These are phyloP conservation scores for Notodonta ziczac DNA, from an alignment of 2,888 invertebrate species.

Conservation along the genomic window DNA sequence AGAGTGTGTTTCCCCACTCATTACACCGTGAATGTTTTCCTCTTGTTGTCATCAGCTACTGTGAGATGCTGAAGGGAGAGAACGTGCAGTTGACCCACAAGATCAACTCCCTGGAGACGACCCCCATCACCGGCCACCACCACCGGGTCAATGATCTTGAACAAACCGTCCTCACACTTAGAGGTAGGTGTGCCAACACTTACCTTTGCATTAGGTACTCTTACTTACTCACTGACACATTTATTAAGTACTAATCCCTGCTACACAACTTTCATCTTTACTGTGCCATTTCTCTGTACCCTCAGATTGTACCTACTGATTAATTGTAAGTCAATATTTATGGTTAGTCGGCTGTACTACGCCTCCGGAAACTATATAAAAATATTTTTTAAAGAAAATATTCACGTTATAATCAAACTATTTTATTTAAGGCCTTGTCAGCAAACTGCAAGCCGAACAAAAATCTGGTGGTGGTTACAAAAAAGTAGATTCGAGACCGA, in stretches of 20 bases:
- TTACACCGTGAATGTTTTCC: neutral
- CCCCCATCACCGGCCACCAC: slow-evolving; percentile 55
- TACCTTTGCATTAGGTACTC: neutral
- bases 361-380: too few species aligned
- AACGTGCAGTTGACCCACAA: slow-evolving; percentile 78
- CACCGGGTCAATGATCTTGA: slow-evolving; percentile 78
- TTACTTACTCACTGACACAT: neutral
- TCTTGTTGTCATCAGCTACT: slow-evolving; percentile 69
- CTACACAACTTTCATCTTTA: too few species aligned
- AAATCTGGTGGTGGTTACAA: slow-evolving; percentile 53
- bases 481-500: slow-evolving; percentile 64
- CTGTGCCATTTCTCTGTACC: too few species aligned
- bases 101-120: slow-evolving; percentile 57
- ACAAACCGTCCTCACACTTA: slow-evolving; percentile 77
- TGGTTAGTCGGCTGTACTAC: too few species aligned
- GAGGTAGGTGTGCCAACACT: slow-evolving; percentile 66
- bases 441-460: slow-evolving; percentile 72
- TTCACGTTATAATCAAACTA: too few species aligned
- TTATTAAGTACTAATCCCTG: too few species aligned
- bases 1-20: too few species aligned
- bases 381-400: too few species aligned
- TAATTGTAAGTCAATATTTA: too few species aligned
- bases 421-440: slow-evolving; percentile 64
- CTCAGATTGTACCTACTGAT: too few species aligned
- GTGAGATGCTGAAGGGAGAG: slow-evolving; percentile 86